Evolutionary conservation across 2,888 invertebrate genomes (phyloP).

Genomic region (Drosophila atripex): DNA sequence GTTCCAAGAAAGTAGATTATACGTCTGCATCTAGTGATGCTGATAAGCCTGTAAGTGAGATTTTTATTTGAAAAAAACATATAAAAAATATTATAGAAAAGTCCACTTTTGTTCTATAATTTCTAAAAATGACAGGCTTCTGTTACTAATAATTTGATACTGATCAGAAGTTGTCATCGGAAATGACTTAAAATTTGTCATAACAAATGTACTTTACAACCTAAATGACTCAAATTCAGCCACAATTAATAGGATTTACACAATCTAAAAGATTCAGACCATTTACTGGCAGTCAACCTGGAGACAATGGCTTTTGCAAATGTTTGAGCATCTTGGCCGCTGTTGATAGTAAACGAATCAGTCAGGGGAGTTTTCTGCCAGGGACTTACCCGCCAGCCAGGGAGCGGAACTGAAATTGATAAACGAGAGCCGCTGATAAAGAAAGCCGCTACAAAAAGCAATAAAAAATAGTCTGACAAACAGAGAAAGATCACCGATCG

Average conservation of each 20-base stretch:
- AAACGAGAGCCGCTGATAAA: conserved; percentile 29
- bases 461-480: conserved; percentile 9
- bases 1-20: too few species aligned
- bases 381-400: conserved; percentile 17
- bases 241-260: conserved; percentile 3
- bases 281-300: conserved; percentile 10
- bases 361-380: conserved; percentile 27
- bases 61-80: too few species aligned
- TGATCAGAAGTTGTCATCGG: too few species aligned
- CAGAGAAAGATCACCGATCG: neutral
- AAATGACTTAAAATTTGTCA: neutral
- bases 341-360: conserved; percentile 18
- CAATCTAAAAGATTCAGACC: conserved; percentile 11
- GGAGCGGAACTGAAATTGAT: conserved; percentile 16
- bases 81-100: too few species aligned
- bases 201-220: neutral
- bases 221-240: conserved; percentile 9
- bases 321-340: conserved; percentile 37
- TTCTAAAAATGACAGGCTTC: too few species aligned
- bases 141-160: too few species aligned
- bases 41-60: too few species aligned
- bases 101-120: too few species aligned
- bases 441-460: conserved; percentile 8
- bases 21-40: too few species aligned
- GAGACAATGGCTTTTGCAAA: conserved; percentile 23